These are phyloP conservation scores for Nilaparvata lugens DNA, from an alignment of 1,140 invertebrate species.

Conservation along the genomic window DNA sequence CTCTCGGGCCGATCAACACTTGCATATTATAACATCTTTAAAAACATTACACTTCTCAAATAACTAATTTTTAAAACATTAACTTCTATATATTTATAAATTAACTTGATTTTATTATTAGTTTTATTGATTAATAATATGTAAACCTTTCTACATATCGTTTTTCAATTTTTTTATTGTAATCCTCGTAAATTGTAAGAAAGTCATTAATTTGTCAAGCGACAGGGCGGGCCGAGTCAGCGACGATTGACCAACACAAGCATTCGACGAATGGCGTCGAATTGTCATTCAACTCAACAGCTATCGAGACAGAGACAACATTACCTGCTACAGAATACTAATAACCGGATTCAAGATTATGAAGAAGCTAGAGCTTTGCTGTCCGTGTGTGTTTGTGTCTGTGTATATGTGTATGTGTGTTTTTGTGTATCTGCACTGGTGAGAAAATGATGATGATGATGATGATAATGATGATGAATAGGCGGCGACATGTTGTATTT, in stretches of 20 bases:
- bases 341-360: too few relatives aligned
- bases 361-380: too few relatives aligned
- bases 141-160: slow-evolving; percentile 15
- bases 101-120: slow-evolving; percentile 19
- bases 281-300: background rate
- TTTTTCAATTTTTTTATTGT: slow-evolving; percentile 16
- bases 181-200: slow-evolving; percentile 2
- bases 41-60: slow-evolving; percentile 11
- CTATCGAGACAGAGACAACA: too few relatives aligned
- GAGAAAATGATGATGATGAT: too few relatives aligned
- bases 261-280: slow-evolving; percentile 9
- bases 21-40: slow-evolving; percentile 8
- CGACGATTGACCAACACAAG: slow-evolving; percentile 4
- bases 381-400: too few relatives aligned
- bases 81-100: slow-evolving; percentile 21
- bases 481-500: too few relatives aligned
- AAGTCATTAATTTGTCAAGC: slow-evolving; percentile 12
- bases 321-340: too few relatives aligned
- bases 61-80: slow-evolving; percentile 18
- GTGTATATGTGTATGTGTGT: too few relatives aligned
- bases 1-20: slow-evolving; percentile 12
- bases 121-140: slow-evolving; percentile 18
- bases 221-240: background rate
- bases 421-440: too few relatives aligned
- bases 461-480: too few relatives aligned